Base-by-base conservation (phyloP, 2,797 vertebrate genomes). In the Acanthornis magna region DNA sequence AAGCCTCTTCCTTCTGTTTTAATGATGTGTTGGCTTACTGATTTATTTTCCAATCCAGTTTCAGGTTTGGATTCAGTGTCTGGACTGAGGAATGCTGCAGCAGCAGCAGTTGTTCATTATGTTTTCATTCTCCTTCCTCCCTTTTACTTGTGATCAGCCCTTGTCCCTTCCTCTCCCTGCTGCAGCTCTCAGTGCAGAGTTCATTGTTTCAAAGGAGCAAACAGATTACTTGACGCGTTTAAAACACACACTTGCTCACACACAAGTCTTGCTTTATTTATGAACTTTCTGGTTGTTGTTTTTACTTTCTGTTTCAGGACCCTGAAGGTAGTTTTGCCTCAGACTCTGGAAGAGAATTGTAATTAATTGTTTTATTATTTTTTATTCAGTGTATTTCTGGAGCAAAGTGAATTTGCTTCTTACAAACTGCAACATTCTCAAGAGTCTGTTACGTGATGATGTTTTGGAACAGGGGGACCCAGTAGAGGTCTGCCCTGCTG, bases 31-130 rank as follows among this genome's bases (percentile, higher is more conserved):
- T 94, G 84, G 74, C 30, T 85, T 90, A 42, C 62, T 75, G 65
- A 62, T 81, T 86, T 87, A 9, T 94, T 89, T 94, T 93, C 79
- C 94, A 87, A 20, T 29, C 29, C 72, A 72, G 36, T 43, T 92
- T 60, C 82, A 85, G 47, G 21, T 85, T 92, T 94, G 55, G 42
- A 87, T 85, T 66, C 51, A 19, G 23, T 58, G 67, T n/a, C 60
- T 48, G 48, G 32, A 50, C 26, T 68, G 57, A 85, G 55, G 47
- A 85, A 85, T 80, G 70, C 15, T 91, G 76, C 73, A 84, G 73
- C 54, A 91, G 67, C 21, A 62, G 38, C 11, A 79, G 27, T 57
- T 80, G 57, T 68, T 92, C 26, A 48, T 86, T 70, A n/a, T 29
- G 7, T 32, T 65, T 78, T 83, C 47, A 85, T 76, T 89, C 67